Percentiles rank a stretch among this genome's conserved stretches.
These are phyloP conservation scores for Gastracanthus pulcherrimus DNA, from an alignment of 2,888 invertebrate species.

Conservation along the genomic window DNA sequence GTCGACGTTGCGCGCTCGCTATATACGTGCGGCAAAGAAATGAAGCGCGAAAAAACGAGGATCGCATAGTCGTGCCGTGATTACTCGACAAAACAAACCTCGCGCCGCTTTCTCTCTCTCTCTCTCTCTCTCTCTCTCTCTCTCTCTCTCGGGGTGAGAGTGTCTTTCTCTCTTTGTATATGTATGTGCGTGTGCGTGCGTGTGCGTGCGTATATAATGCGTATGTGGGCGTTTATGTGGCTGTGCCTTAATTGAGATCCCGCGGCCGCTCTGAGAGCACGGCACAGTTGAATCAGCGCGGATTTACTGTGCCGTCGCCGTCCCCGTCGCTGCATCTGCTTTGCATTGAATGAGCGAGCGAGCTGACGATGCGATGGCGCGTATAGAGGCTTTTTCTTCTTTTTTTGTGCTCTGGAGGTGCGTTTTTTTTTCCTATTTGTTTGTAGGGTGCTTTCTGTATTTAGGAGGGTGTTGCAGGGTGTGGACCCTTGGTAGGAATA, in stretches of 20 bases:
- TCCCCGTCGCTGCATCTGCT: conserved; percentile 60
- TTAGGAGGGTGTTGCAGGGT: too few relatives aligned
- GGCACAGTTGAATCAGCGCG: not conserved
- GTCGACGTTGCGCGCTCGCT: too few relatives aligned
- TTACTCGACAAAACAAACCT: conserved; percentile 47
- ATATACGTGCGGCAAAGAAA: not conserved
- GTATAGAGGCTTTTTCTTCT: conserved; percentile 16
- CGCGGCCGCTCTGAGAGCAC: conserved; percentile 34
- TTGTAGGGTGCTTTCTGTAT: too few relatives aligned
- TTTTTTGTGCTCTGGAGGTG: conserved; percentile 41
- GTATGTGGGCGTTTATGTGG: not conserved
- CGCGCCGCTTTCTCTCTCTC: conserved; percentile 29
- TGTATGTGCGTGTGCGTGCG: not conserved
- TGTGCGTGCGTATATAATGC: not conserved
- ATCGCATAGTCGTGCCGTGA: conserved; percentile 43
- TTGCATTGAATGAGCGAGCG: conserved; percentile 63
- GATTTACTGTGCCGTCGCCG: conserved; percentile 33
- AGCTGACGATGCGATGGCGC: conserved; percentile 33
- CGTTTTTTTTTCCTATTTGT: too few relatives aligned
- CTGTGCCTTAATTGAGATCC: conserved; percentile 55
- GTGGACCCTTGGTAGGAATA: too few relatives aligned
- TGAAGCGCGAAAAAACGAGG: not conserved
- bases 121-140: conserved; percentile 24
- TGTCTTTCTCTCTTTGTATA: conserved; percentile 25
- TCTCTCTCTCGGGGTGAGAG: too few relatives aligned